phyloP scores from a whole-genome alignment of 2,113 vertebrate genomes.

The Sialia sialis region DNA sequence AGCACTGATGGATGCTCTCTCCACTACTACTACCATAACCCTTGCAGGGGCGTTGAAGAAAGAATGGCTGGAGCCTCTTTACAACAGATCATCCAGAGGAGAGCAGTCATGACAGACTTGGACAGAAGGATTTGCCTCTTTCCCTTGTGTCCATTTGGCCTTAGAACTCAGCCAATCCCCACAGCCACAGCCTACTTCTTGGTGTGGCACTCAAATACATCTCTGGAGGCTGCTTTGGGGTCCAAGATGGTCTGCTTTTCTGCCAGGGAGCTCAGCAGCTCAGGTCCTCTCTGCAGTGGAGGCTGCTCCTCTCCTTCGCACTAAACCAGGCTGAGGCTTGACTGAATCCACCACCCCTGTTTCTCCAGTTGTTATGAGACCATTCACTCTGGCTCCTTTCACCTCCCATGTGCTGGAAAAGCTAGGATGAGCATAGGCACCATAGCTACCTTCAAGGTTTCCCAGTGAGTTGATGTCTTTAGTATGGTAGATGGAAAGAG shows the following conservation, averaged over 20 bases:
- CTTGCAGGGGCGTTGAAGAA: not conserved
- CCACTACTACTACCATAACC: not conserved
- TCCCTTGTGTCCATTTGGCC: not conserved
- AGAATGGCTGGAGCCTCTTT: not conserved
- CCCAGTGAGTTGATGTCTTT: not conserved
- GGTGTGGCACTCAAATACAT: not conserved
- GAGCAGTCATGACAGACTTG: not conserved
- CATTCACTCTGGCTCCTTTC: not conserved
- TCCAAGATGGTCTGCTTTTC: not conserved
- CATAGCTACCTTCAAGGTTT: not conserved
- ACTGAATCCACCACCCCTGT: not conserved
- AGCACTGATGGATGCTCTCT: not conserved
- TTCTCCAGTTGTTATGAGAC: not conserved
- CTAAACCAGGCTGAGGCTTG: not conserved
- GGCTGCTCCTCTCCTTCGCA: not conserved
- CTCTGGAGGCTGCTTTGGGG: not conserved
- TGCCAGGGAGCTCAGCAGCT: not conserved
- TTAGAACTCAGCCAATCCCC: not conserved
- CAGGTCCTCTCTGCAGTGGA: not conserved
- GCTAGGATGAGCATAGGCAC: not conserved
- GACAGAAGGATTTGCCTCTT: not conserved
- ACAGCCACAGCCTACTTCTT: not conserved
- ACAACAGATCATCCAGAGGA: not conserved
- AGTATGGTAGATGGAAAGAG: not conserved
- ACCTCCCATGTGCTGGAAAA: not conserved